Percentiles rank a stretch among this genome's conserved stretches.
Evolutionary conservation across 2,888 invertebrate species (phyloP).

Genomic region (Nemapogon koenigi): DNA sequence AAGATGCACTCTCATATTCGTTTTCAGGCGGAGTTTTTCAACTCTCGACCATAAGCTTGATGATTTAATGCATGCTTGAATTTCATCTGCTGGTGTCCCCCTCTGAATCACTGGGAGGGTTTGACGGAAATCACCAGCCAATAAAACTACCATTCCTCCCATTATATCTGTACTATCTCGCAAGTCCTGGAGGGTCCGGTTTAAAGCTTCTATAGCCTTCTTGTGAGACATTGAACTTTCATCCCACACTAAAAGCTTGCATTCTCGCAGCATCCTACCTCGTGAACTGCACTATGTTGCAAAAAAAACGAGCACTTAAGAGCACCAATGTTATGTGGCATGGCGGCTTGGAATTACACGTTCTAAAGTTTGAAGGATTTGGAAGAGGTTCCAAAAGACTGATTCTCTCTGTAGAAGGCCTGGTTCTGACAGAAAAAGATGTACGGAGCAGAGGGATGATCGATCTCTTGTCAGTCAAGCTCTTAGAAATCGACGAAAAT

Average conservation of each 20-base stretch:
- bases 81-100: slow-evolving; percentile 17
- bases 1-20: not conserved
- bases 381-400: too few species aligned
- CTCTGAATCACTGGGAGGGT: slow-evolving; percentile 18
- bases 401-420: too few species aligned
- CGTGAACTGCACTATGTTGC: slow-evolving; percentile 10
- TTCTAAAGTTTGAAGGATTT: too few species aligned
- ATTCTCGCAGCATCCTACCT: not conserved
- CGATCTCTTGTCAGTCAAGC: too few species aligned
- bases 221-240: slow-evolving; percentile 9
- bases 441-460: too few species aligned
- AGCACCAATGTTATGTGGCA: too few species aligned
- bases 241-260: slow-evolving; percentile 6
- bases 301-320: too few species aligned
- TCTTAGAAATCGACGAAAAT: too few species aligned
- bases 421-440: too few species aligned
- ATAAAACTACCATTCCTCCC: slow-evolving; percentile 15
- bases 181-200: slow-evolving; percentile 8
- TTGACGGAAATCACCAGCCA: slow-evolving; percentile 18
- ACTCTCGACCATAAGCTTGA: slow-evolving; percentile 18
- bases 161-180: slow-evolving; percentile 2
- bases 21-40: not conserved
- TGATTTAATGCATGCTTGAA: slow-evolving; percentile 19
- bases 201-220: slow-evolving; percentile 3
- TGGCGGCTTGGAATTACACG: too few species aligned